These are phyloP conservation scores for Silvanus unidentatus DNA, from an alignment of 2,888 invertebrate species.

Conservation along the genomic window DNA sequence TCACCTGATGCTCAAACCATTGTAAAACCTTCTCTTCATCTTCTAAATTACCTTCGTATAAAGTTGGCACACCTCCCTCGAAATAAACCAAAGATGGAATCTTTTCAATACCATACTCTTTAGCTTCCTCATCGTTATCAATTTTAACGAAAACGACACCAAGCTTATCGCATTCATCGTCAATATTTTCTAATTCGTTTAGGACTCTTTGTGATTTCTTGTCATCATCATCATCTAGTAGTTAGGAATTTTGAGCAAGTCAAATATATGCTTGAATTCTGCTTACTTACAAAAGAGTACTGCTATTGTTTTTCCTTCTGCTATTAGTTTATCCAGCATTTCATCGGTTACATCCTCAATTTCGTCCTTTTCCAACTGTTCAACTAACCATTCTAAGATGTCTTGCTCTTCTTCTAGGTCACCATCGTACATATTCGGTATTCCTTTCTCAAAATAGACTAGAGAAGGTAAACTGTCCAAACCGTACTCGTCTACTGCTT, in stretches of 20 bases:
- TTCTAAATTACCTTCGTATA: conserved; percentile 79
- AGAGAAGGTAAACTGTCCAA: conserved; percentile 76
- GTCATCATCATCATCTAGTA: conserved; percentile 82
- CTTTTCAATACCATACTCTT: conserved; percentile 86
- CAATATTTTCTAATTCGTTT: conserved; percentile 87
- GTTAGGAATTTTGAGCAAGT: background rate
- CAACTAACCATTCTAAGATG: conserved; percentile 80
- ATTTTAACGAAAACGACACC: conserved; percentile 90
- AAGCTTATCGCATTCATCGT: conserved; percentile 84
- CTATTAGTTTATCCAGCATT: conserved; percentile 84
- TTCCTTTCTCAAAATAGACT: conserved; percentile 89
- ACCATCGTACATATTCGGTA: conserved; percentile 88
- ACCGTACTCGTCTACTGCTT: conserved; percentile 80
- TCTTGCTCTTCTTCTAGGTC: conserved; percentile 85
- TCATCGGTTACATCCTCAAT: conserved; percentile 93
- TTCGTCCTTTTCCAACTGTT: conserved; percentile 85
- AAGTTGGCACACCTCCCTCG: conserved; percentile 66
- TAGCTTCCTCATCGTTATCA: conserved; percentile 83
- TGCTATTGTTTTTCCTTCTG: conserved; percentile 82
- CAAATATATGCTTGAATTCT: background rate
- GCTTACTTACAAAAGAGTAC: conserved; percentile 77
- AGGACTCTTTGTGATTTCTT: conserved; percentile 78
- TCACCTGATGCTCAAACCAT: conserved; percentile 80
- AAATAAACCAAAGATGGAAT: conserved; percentile 80
- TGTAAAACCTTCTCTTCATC: conserved; percentile 83